Base-by-base conservation (phyloP, 1,140 invertebrate genomes). In the Epicauta chinensis region DNA sequence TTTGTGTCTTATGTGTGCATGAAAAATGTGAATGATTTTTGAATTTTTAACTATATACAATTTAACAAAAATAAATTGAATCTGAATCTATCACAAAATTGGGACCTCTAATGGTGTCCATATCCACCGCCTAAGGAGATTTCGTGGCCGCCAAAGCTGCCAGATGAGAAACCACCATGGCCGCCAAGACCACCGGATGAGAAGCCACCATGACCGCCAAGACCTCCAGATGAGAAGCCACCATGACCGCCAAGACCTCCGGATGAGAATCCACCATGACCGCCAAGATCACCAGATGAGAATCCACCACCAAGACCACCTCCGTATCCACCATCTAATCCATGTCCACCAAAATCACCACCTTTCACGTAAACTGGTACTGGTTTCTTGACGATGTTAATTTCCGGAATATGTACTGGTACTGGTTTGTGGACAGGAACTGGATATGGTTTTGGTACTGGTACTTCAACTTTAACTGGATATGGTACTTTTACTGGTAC, bases 401-500 rank as follows among this genome's bases (percentile, higher is more conserved):
- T 45, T 63, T 71, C 72, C 48, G 65, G 74, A 51, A 67, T 39
- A 63, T 71, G 49, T 58, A 75, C 66, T 65, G 69, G 62, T 11
- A 69, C 62, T 23, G 68, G 60, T 37, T 65, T 67, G 57, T 62
- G 52, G 3, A 65, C 62, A 51, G 58, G 61, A 7, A 71, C 66
- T 30, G 64, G 59, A 14, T 73, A 70, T 31, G 56, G 49, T 39
- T 39, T 17, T 30, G 58, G 62, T 3, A 34, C 32, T 11, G 10
- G 32, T 11, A 34, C 32, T 34, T 5, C 60, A 2, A 80, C 71
- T 6, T 76, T 72, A 0, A 79, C 79, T 2, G 79, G 77, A 52
- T 75, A 70, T 14, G 76, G 75, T 0, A 83, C 75, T 62, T 79
- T 80, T 4, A 78, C 73, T 39, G 77, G 77, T 31, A 79, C 75